Percentiles rank a stretch among this genome's conserved stretches.
Evolutionary conservation across 2,888 invertebrate genomes (phyloP).

Genomic region (Drosophila diplacantha): DNA sequence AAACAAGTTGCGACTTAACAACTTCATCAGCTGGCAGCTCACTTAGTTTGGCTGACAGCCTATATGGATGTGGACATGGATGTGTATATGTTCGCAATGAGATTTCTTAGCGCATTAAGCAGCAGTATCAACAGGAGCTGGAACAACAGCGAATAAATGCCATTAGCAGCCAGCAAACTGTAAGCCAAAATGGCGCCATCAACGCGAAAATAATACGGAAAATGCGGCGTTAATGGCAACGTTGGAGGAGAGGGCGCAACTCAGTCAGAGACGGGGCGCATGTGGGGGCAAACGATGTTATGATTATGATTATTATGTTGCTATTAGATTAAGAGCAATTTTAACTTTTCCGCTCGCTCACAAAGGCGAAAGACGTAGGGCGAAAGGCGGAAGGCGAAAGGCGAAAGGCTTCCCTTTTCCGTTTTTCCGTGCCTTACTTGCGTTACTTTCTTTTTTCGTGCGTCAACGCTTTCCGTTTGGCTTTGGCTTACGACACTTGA

Average conservation of each 20-base stretch:
- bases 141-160: conserved; percentile 56
- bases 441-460: conserved; percentile 47
- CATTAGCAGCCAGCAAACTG: conserved; percentile 66
- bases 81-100: conserved; percentile 41
- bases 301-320: conserved; percentile 74
- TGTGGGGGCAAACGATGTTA: conserved; percentile 70
- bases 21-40: too few relatives aligned
- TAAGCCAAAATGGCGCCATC: conserved; percentile 67
- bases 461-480: conserved; percentile 60
- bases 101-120: conserved; percentile 65
- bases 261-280: conserved; percentile 21
- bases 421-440: conserved; percentile 23
- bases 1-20: too few relatives aligned
- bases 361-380: conserved; percentile 13
- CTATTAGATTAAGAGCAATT: conserved; percentile 76
- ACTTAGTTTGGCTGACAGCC: too few relatives aligned
- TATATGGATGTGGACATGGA: conserved; percentile 12
- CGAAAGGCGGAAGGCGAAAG: conserved; percentile 20
- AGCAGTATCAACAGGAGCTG: conserved; percentile 28
- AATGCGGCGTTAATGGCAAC: conserved; percentile 67
- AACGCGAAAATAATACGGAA: conserved; percentile 69
- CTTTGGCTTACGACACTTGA: conserved; percentile 71
- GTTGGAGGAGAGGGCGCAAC: conserved; percentile 15
- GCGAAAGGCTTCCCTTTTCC: conserved; percentile 9
- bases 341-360: conserved; percentile 50